These are phyloP conservation scores for Sandelia bainsii DNA, from an alignment of 2,797 vertebrate genomes.

Conservation along the genomic window DNA sequence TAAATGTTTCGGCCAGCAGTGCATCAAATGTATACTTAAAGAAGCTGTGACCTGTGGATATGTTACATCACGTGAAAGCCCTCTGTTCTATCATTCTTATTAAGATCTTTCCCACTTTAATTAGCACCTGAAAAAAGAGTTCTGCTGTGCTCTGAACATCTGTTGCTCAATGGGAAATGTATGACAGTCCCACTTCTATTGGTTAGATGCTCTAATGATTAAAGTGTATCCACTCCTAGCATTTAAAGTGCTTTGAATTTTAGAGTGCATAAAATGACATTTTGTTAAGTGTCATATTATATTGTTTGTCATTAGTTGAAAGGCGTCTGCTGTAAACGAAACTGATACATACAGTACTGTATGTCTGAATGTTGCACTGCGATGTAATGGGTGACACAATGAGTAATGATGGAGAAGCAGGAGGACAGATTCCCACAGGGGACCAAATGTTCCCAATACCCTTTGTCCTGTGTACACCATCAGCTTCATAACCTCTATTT, in stretches of 20 bases:
- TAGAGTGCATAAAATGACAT: neutral
- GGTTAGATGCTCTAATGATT: constrained; percentile 14
- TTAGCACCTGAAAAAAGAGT: constrained; percentile 52
- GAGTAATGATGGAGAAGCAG: constrained; percentile 65
- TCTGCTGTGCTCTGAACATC: constrained; percentile 43
- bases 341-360: constrained; percentile 1
- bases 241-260: constrained; percentile 4
- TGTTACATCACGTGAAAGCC: constrained; percentile 30
- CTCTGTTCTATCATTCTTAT: constrained; percentile 18
- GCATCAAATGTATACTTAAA: too few relatives aligned
- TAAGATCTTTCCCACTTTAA: constrained; percentile 45
- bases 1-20: constrained; percentile 1
- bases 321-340: constrained; percentile 18
- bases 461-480: constrained; percentile 51
- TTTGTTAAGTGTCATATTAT: neutral
- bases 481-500: constrained; percentile 64
- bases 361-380: constrained; percentile 33
- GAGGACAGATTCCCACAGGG: constrained; percentile 50
- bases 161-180: constrained; percentile 39
- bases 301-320: constrained; percentile 19
- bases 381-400: constrained; percentile 53
- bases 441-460: constrained; percentile 57
- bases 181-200: constrained; percentile 14
- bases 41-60: neutral
- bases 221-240: constrained; percentile 5